These are phyloP conservation scores for Amblyraja radiata DNA, from an alignment of 2,797 vertebrate genomes.

Conservation along the genomic window DNA sequence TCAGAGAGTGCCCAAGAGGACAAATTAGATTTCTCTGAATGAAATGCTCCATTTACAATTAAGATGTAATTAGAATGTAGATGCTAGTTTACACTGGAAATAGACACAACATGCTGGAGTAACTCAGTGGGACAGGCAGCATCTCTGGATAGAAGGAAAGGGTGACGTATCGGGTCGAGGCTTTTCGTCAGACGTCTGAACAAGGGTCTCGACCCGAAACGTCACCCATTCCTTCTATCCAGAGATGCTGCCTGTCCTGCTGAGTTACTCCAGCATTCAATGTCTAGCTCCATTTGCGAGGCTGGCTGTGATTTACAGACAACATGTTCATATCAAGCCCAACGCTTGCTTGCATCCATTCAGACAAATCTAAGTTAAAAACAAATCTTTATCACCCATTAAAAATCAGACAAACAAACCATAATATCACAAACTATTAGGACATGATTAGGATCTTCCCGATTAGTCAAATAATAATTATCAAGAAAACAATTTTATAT, in stretches of 20 bases:
- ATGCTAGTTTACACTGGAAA: no score
- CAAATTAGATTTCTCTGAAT: background rate
- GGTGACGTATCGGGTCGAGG: no score
- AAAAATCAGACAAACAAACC: background rate
- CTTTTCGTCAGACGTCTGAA: no score
- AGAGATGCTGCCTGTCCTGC: no score
- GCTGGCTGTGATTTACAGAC: background rate
- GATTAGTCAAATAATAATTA: background rate
- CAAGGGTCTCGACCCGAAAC: no score
- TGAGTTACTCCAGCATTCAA: no score
- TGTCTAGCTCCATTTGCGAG: background rate
- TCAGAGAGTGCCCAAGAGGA: background rate
- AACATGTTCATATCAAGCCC: background rate
- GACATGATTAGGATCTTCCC: background rate
- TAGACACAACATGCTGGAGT: no score
- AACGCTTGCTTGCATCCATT: background rate
- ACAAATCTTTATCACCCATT: background rate
- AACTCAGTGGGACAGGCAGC: no score
- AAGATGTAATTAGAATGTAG: no score
- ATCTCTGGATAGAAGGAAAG: no score
- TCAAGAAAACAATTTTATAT: background rate
- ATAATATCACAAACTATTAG: background rate
- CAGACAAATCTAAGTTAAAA: background rate
- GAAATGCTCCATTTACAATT: background rate
- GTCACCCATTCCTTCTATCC: no score